Conservation (phyloP, 1,140 invertebrate genomes). For the Chironomus striatipennis region DNA sequence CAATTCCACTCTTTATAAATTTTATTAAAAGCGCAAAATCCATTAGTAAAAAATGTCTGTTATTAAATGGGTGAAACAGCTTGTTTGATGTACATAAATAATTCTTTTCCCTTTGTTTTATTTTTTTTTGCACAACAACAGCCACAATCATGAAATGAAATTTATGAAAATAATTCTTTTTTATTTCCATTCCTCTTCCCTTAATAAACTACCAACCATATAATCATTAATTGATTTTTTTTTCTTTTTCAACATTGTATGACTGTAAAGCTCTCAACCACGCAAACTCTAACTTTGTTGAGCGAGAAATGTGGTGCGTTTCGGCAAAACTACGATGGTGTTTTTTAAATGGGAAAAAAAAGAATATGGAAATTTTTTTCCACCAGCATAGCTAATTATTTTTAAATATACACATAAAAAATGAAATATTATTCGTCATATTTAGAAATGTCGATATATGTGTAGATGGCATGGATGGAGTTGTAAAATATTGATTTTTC, state of each 20-base stretch:
- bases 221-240: conserved; percentile 1
- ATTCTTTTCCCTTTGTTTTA: not conserved
- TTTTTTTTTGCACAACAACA: too few species aligned
- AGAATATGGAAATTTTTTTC: not conserved
- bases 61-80: conserved; percentile 18
- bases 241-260: not conserved
- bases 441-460: not conserved
- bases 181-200: not conserved
- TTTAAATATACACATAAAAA: not conserved
- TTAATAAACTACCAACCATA: not conserved
- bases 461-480: not conserved
- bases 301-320: not conserved
- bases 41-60: conserved; percentile 10
- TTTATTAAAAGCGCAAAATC: conserved; percentile 4
- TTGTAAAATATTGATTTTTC: conserved; percentile 1
- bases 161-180: not conserved
- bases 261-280: not conserved
- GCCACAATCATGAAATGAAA: not conserved
- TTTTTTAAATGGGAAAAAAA: not conserved
- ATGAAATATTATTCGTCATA: not conserved
- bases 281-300: not conserved
- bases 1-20: not conserved
- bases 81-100: not conserved
- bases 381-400: conserved; percentile 7
- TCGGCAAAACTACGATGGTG: not conserved